These are phyloP conservation scores for Naso thynnoides DNA, from an alignment of 2,797 vertebrate genomes.

Conservation along the genomic window DNA sequence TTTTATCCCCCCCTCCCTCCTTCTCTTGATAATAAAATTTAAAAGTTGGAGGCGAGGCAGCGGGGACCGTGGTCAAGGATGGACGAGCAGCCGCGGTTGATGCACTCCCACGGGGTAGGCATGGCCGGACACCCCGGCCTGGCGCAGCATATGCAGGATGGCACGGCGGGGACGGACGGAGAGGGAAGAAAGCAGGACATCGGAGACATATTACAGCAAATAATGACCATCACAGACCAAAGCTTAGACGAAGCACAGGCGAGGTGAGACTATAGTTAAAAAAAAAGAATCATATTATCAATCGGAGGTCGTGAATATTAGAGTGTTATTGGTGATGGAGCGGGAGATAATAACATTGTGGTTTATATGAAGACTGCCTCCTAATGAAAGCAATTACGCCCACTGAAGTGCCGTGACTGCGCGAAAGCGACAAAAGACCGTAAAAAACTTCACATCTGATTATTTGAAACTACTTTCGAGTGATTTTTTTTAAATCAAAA, in stretches of 20 bases:
- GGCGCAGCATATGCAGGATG: conserved; percentile 98
- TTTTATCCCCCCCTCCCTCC: background rate
- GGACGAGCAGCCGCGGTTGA: conserved; percentile 98
- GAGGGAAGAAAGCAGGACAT: conserved; percentile 99
- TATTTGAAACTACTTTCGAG: conserved; percentile 51
- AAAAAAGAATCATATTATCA: conserved; percentile 18
- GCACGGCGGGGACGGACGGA: conserved; percentile 92
- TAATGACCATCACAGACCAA: conserved; percentile 99
- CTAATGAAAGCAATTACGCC: conserved; percentile 72
- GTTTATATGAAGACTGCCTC: conserved; percentile 48
- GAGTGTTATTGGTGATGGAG: conserved; percentile 36
- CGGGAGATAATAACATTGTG: conserved; percentile 48
- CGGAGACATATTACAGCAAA: conserved; percentile 99
- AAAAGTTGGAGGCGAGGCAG: conserved; percentile 82
- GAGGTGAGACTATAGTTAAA: conserved; percentile 85
- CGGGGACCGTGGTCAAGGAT: conserved; percentile 79
- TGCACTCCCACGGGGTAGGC: conserved; percentile 97
- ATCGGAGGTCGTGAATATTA: conserved; percentile 29
- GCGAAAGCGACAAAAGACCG: conserved; percentile 32
- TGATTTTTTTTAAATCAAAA: conserved; percentile 6
- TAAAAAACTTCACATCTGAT: conserved; percentile 58
- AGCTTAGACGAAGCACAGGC: conserved; percentile 99
- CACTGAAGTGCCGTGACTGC: conserved; percentile 60
- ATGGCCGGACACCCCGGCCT: conserved; percentile 98
- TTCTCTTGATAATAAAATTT: conserved; percentile 43